A percentile compares a stretch with the other conserved stretches of the same genome.
Evolutionary conservation across 2,797 vertebrate genomes (phyloP).

Genomic region (Molossus alvarezi): DNA sequence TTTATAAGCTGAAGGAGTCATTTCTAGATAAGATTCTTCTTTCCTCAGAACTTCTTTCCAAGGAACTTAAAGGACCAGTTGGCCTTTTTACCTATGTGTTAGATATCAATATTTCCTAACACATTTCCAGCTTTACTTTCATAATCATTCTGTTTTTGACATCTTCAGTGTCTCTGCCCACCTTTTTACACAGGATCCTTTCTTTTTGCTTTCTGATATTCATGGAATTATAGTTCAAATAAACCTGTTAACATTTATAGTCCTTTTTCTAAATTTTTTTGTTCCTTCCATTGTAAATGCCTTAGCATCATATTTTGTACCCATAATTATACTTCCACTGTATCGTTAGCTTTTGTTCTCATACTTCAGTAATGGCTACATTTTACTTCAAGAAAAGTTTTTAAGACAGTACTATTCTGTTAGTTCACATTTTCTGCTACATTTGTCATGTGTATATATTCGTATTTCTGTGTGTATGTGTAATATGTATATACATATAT

Average conservation of each 20-base stretch:
- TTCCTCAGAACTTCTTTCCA: background rate
- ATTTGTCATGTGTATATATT: background rate
- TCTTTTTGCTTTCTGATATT: slow-evolving; percentile 15
- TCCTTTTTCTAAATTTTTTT: background rate
- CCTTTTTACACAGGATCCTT: slow-evolving; percentile 18
- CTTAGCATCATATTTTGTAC: background rate
- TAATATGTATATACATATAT: background rate
- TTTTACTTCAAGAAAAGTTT: slow-evolving; percentile 59
- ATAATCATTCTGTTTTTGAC: background rate
- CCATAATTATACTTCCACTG: background rate
- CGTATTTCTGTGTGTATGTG: background rate
- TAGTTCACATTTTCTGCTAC: background rate
- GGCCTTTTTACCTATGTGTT: background rate
- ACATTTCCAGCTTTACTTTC: slow-evolving; percentile 1
- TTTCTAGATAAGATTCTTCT: slow-evolving; percentile 21
- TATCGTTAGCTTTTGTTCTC: slow-evolving; percentile 56
- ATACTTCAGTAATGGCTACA: background rate
- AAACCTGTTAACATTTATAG: background rate
- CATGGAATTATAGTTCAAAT: background rate
- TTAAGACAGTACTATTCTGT: background rate
- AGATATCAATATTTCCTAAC: slow-evolving; percentile 14
- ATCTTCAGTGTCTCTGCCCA: background rate
- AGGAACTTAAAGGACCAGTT: background rate
- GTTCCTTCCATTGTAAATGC: background rate
- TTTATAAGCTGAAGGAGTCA: slow-evolving; percentile 16